Percentiles rank a stretch among this genome's conserved stretches.
Evolutionary conservation across 2,888 invertebrate genomes (phyloP).

Genomic region (Euplagia quadripunctaria): DNA sequence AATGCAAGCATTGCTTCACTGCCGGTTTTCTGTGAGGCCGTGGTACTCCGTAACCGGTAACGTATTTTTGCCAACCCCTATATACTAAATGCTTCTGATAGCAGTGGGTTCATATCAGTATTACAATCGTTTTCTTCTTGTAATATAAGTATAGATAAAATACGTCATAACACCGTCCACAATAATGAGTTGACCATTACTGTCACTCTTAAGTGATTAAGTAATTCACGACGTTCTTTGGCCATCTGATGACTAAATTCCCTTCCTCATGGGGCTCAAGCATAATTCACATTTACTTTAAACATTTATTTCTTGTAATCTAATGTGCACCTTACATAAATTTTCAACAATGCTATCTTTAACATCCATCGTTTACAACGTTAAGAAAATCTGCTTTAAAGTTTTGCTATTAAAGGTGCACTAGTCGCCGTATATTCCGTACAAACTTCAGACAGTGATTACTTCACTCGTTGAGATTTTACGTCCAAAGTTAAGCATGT

Average conservation of each 20-base stretch:
- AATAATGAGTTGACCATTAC: too few relatives aligned
- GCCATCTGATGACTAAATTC: not conserved
- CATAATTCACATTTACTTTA: not conserved
- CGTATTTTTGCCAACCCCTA: too few relatives aligned
- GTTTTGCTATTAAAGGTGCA: not conserved
- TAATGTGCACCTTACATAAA: not conserved
- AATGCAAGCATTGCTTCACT: too few relatives aligned
- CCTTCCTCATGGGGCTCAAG: not conserved
- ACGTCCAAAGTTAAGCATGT: too few relatives aligned
- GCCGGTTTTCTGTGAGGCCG: too few relatives aligned
- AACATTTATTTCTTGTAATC: not conserved
- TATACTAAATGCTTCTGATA: too few relatives aligned
- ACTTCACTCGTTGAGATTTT: not conserved
- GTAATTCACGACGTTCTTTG: not conserved
- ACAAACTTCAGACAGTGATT: not conserved
- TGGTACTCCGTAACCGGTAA: too few relatives aligned
- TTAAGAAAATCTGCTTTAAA: not conserved
- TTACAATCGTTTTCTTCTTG: too few relatives aligned
- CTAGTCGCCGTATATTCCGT: not conserved
- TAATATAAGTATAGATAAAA: too few relatives aligned
- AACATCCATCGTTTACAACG: slow-evolving; percentile 1
- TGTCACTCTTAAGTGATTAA: too few relatives aligned
- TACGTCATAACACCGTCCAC: too few relatives aligned
- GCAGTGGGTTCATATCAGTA: too few relatives aligned
- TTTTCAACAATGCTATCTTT: not conserved